Base-by-base conservation (phyloP, 2,797 vertebrate species). In the Cuculus canorus region DNA sequence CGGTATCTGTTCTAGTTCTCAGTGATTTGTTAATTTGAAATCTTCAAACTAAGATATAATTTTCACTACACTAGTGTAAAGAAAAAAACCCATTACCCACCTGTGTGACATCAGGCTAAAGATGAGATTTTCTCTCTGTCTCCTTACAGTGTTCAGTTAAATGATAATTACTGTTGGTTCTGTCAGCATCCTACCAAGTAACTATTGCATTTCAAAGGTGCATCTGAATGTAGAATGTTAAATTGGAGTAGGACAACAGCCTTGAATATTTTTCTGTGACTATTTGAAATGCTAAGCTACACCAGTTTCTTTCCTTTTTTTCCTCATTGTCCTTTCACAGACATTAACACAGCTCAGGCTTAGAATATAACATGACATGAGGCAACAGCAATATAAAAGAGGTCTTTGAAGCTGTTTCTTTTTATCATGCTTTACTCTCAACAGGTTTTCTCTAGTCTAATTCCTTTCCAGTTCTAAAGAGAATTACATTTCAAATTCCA, bases 401-500 rank as follows among this genome's bases (percentile, higher is more conserved):
- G 33, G 68, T 93, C 77, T 98, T 97, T 96, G 93, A 97, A 97
- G 70, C 91, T 88, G 75, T 92, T 98, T 65, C 96, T 97, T 98
- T 98, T 98, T 97, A 98, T 98, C 96, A 93, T 95, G 91, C 81
- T 94, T 97, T 98, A 86, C 94, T 96, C 88, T 95, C 98, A 98
- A 96, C 93, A 96, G 92, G 65, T 82, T 97, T 98, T 97, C 94
- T 97, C 94, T 97, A 94, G 96, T 98, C 93, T 97, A 97, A 98
- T 97, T 96, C 92, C 93, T 97, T 97, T 97, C 95, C 95, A 43
- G 95, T 97, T 97, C 97, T 95, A 61, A 89, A 76, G 90, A 97
- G 93, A 98, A 98, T 98, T 98, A 78, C 97, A 97, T 98, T 98
- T 98, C 96, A 90, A 94, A 89, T 98, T 96, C 89, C 73, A 70